Base-by-base conservation (phyloP, 1,140 invertebrate species). In the Diuraphis noxia region DNA sequence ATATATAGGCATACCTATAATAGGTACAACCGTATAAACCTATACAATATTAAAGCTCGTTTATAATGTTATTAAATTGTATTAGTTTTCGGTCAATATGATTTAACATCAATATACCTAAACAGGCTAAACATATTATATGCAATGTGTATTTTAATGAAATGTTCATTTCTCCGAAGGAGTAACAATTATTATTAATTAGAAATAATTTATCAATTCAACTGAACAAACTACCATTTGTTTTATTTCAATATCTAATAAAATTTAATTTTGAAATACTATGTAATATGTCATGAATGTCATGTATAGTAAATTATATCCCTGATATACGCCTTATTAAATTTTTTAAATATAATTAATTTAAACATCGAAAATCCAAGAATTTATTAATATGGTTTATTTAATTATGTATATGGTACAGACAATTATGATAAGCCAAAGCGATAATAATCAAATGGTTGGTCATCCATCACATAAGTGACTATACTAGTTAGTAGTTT, bases 151-250 rank as follows among this genome's bases (percentile, higher is more conserved):
- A 40, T 82, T 82, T 82, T 82, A 30, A 38, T 82, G 40, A 41
- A 72, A 72, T 72, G 56, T 72, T 17, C 56, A n/a, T 6, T 82
- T 82, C 38, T 43, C 9, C 25, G 38, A 82, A 82, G 23, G 30
- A 13, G n/a, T 41, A 43, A 82, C 81, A 82, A n/a, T 82, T 41
- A 82, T 82, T 82, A 41, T 38, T 41, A 82, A 82, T 82, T 82
- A 82, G 25, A 41, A 82, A 82, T 82, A 41, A 23, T 82, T 43
- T 82, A 82, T 82, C 81, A 23, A 82, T 82, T 82, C 81, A 30
- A 43, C 40, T 4, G 81, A 82, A 82, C 30, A 82, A 19, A 82
- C 25, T n/a, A 19, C 9, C 1, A 38, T 79, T 79, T 36, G 23
- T 81, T 81, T 25, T 25, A 38, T 81, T 25, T 40, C 23, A 81